These are phyloP conservation scores for Drosophila simulans DNA, from an alignment of 1,140 invertebrate species.

Conservation along the genomic window DNA sequence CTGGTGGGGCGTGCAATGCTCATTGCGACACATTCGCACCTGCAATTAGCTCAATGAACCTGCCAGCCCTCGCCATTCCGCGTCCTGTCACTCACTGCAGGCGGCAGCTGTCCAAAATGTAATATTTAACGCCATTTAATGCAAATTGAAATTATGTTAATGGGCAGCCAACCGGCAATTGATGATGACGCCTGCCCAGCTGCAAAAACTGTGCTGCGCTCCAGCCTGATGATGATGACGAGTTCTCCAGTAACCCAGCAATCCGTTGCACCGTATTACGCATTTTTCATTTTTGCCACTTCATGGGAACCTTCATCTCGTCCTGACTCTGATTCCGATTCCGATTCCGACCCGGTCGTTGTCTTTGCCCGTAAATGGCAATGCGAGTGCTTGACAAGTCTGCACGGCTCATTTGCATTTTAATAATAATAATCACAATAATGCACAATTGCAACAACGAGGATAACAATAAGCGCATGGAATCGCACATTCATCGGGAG, in stretches of 20 bases:
- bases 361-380: slow-evolving; percentile 33
- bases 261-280: slow-evolving; percentile 46
- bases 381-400: slow-evolving; percentile 51
- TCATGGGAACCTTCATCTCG: slow-evolving; percentile 8
- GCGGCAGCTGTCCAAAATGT: slow-evolving; percentile 67
- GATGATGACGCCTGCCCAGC: slow-evolving; percentile 32
- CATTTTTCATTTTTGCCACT: slow-evolving; percentile 64
- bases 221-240: not conserved
- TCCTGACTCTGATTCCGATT: slow-evolving; percentile 11
- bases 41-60: slow-evolving; percentile 71
- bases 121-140: slow-evolving; percentile 81
- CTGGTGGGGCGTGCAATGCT: slow-evolving; percentile 52
- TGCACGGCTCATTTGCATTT: slow-evolving; percentile 76
- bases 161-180: slow-evolving; percentile 55
- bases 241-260: not conserved
- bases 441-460: slow-evolving; percentile 57
- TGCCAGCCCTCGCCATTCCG: slow-evolving; percentile 1
- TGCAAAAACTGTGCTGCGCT: slow-evolving; percentile 4
- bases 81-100: slow-evolving; percentile 46
- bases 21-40: slow-evolving; percentile 73
- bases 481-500: slow-evolving; percentile 54
- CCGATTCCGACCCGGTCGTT: slow-evolving; percentile 2
- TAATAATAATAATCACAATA: slow-evolving; percentile 80
- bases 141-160: slow-evolving; percentile 83
- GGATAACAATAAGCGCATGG: slow-evolving; percentile 64